phyloP scores from a whole-genome alignment of 53 echinoderm and acorn worm genomes.

The Apostichopus leukothele region DNA sequence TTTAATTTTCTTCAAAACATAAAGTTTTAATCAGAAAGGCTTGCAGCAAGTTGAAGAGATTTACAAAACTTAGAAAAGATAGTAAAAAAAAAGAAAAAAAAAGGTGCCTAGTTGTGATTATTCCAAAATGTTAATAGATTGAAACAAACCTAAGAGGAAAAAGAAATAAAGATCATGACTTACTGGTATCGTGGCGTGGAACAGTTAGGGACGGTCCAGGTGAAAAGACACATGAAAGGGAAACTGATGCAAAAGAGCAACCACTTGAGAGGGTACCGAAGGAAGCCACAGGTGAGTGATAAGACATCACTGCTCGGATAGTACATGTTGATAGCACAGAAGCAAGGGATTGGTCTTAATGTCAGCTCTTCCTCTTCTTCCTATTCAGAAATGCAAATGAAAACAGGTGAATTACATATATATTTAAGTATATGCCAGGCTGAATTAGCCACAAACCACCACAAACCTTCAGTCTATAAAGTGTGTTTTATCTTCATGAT shows the following conservation, averaged over 20 bases:
- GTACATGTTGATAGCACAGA: conserved; percentile 90
- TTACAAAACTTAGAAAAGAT: too few species aligned
- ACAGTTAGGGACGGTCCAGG: conserved; percentile 96
- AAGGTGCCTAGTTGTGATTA: too few species aligned
- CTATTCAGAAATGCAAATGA: background rate
- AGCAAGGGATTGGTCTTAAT: conserved; percentile 66
- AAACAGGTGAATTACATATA: background rate
- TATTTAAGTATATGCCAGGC: too few species aligned
- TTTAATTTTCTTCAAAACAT: too few species aligned
- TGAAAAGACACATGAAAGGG: conserved; percentile 89
- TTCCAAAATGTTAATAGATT: too few species aligned
- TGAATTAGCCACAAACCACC: too few species aligned
- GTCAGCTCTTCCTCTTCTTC: conserved; percentile 77
- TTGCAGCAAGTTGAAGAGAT: too few species aligned
- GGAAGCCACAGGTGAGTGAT: conserved; percentile 65
- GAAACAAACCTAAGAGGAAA: too few species aligned
- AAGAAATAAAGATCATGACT: background rate
- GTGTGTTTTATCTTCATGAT: too few species aligned
- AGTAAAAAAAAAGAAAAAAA: background rate
- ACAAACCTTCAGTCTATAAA: too few species aligned
- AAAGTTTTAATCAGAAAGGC: too few species aligned
- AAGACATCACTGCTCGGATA: conserved; percentile 79
- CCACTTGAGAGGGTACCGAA: conserved; percentile 72
- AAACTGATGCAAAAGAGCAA: conserved; percentile 82
- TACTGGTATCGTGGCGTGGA: conserved; percentile 73